Base-by-base conservation (phyloP, 53 echinoderm and acorn worm genomes). In the Zoroaster sp. region DNA sequence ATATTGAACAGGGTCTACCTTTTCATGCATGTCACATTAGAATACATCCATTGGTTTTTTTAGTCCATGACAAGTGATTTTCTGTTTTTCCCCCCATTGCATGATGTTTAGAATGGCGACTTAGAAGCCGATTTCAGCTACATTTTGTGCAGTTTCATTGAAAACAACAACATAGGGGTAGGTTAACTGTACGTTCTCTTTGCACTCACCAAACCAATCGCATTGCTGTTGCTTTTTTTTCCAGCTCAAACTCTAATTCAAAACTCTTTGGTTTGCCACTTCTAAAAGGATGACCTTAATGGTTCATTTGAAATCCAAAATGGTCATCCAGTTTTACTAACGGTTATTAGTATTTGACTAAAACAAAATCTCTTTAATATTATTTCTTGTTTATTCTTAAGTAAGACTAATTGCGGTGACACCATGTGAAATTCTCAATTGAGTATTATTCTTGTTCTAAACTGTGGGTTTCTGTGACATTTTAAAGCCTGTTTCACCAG, bases 71-170 rank as follows among this genome's bases (percentile, higher is more conserved):
- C 18, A 5, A 49, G 34, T 85, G 70, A 85, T 18, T n/a, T 46
- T 53, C 44, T 71, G 69, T 67, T 44, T 49, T 33, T 49, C 47
- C 51, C 69, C 85, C 51, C 4, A 85, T 85, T 85, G 71, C 85
- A 71, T 85, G 70, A 69, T 71, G 33, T 85, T 81, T 85, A 85
- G 85, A 70, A 71, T 66, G 85, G 85, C 17, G 85, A 85, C n/a
- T 85, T 45, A 47, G 85, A 85, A 11, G 71, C 36, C 11, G 85
- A 33, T 42, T 21, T 85, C 45, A 34, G 69, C 70, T 70, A 85
- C 66, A 69, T 85, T 70, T 85, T 85, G 47, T 70, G 70, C 85
- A 40, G 85, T 85, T 70, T 85, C 70, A 41, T 81, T 38, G 81
- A 81, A 40, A 85, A 51, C 85, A 52, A 85, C 85, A 85, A 85